Conservation (phyloP, 1,140 invertebrate species). For the Panagrolaimus sp. region DNA sequence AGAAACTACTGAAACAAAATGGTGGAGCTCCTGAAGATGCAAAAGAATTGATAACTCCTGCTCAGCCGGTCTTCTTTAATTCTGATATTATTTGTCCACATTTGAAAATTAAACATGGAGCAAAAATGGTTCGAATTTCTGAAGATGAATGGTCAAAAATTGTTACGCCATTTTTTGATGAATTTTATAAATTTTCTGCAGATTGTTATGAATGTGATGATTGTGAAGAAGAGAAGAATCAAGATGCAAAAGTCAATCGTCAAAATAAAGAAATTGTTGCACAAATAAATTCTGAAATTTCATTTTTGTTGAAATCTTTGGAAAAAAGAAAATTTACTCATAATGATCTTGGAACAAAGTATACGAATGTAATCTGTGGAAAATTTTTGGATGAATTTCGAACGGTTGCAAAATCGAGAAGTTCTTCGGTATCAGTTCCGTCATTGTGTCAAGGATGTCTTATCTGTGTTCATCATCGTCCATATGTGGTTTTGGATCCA, state of each 20-base stretch:
- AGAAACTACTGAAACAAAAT: neutral
- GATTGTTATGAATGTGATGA: conserved; percentile 5
- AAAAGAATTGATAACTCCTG: neutral
- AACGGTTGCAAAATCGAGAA: neutral
- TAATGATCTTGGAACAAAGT: neutral
- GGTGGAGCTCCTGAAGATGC: neutral
- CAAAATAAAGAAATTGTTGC: neutral
- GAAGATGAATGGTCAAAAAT: conserved; percentile 13
- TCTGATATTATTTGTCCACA: neutral
- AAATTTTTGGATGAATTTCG: neutral
- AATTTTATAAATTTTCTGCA: conserved; percentile 10
- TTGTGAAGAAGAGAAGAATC: conserved; percentile 8
- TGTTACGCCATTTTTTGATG: neutral
- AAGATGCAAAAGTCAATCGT: neutral
- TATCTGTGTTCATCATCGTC: neutral
- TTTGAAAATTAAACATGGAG: neutral
- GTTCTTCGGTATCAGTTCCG: neutral
- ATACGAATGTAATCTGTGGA: conserved; percentile 1
- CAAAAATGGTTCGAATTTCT: conserved; percentile 6
- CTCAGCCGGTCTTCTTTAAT: neutral
- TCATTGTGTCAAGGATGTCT: conserved; percentile 15
- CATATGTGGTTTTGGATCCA: neutral
- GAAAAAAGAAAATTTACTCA: neutral
- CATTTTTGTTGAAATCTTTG: neutral
- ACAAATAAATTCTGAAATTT: neutral